Percentiles rank a stretch among this genome's conserved stretches.
phyloP scores from a whole-genome alignment of 2,113 vertebrate genomes.

The Hippocampus abdominalis region DNA sequence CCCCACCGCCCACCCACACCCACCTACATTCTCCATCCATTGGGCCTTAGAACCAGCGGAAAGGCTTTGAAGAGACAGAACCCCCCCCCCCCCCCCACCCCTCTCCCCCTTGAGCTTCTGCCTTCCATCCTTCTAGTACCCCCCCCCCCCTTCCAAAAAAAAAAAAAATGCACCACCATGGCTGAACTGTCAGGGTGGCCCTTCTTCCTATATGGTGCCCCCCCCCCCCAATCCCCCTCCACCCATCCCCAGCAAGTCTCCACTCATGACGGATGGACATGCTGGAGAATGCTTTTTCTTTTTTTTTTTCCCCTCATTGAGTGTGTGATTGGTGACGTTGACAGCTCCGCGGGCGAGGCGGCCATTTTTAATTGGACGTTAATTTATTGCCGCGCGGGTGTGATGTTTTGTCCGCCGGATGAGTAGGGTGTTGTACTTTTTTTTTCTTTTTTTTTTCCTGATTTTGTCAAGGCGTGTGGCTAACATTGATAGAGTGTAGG shows the following conservation, averaged over 20 bases:
- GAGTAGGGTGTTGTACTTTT: constrained; percentile 59
- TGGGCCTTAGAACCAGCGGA: constrained; percentile 64
- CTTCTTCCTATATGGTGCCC: constrained; percentile 28
- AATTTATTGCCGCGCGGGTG: constrained; percentile 62
- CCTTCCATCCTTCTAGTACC: constrained; percentile 58
- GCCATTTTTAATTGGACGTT: constrained; percentile 71
- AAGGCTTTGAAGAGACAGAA: constrained; percentile 65
- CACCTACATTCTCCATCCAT: constrained; percentile 63
- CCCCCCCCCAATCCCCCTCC: constrained; percentile 9
- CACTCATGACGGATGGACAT: constrained; percentile 56
- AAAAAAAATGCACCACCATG: constrained; percentile 41
- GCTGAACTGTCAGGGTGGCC: constrained; percentile 69
- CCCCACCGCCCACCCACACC: constrained; percentile 47
- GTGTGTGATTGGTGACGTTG: constrained; percentile 67
- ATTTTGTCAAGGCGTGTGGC: constrained; percentile 69
- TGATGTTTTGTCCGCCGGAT: constrained; percentile 60
- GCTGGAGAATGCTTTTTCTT: constrained; percentile 69
- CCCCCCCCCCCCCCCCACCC: constrained; percentile 14
- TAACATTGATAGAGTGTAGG: constrained; percentile 69
- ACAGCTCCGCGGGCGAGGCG: constrained; percentile 64
- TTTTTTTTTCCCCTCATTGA: constrained; percentile 50
- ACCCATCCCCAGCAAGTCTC: constrained; percentile 19
- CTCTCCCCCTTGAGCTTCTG: constrained; percentile 49
- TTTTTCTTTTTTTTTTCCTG: constrained; percentile 60
- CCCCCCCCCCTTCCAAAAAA: constrained; percentile 1